A percentile compares a stretch with the other conserved stretches of the same genome.
These are phyloP conservation scores for Patella ulyssiponensis DNA, from an alignment of 2,888 invertebrate species.

Conservation along the genomic window DNA sequence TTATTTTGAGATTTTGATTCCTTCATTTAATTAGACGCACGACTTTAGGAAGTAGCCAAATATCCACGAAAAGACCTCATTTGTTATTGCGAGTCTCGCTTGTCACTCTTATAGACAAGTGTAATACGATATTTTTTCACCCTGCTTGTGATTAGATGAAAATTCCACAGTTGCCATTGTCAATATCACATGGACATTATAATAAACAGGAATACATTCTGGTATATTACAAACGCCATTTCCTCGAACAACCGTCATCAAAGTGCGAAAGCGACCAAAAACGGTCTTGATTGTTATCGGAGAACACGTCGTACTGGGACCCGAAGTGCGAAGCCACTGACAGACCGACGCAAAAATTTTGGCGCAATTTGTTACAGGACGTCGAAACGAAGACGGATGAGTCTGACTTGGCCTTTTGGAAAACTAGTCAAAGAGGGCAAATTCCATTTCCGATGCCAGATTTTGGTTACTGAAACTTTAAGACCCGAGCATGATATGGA, in stretches of 20 bases:
- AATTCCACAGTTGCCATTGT: conserved; percentile 1
- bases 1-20: conserved; percentile 12
- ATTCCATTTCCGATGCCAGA: conserved; percentile 9
- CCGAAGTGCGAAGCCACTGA: background rate
- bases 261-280: too few species aligned
- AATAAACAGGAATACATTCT: background rate
- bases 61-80: conserved; percentile 11
- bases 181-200: background rate
- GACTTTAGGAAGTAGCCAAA: conserved; percentile 10
- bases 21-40: conserved; percentile 12
- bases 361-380: background rate
- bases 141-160: background rate
- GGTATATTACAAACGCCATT: background rate
- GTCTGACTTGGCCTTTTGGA: conserved; percentile 10
- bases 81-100: conserved; percentile 5
- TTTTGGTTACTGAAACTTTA: background rate
- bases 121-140: background rate
- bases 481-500: conserved; percentile 24
- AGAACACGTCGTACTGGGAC: too few species aligned
- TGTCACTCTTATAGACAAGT: background rate
- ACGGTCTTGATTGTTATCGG: too few species aligned
- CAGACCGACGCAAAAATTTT: background rate
- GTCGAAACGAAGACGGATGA: conserved; percentile 7
- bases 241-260: background rate
- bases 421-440: conserved; percentile 9